Base-by-base conservation (phyloP, 2,888 invertebrate genomes). In the Drosophila austrosaltans region DNA sequence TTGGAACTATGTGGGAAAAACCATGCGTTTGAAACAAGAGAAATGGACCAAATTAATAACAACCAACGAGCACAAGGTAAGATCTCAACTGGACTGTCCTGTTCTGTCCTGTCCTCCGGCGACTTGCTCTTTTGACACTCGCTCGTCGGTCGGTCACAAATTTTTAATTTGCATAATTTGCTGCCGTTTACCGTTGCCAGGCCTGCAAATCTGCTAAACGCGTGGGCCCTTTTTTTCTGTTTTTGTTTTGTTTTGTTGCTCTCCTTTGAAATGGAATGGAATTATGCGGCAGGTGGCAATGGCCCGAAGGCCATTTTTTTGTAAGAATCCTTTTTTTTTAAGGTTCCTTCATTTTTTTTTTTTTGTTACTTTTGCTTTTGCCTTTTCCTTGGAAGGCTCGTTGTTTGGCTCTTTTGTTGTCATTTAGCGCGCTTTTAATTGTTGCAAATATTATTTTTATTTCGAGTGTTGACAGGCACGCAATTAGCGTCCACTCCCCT, bases 31-130 rank as follows among this genome's bases (percentile, higher is more conserved):
- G 10, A 90, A 90, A 60, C 83, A 81, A 63, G 90, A 90, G 48
- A 89, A 89, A 65, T 90, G 90, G 90, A 79, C 72, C 4, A 90
- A 90, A 74, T 76, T 90, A 78, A 85, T 87, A 61, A 65, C 79
- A 20, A 82, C 81, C 3, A 73, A 69, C n/a, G 82, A 84, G 12
- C 83, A 65, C 56, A 89, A 79, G 85, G 90, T 90, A 74, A 74
- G 73, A 48, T 36, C 39, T 56, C 10, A 56, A 20, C 56, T 20
- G 12, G 25, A 39, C 36, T 22, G 12, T 10, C 39, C 12, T 5
- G 10, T 30, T 1, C 36, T 36, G 8, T 36, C 36, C 10, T 10
- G 7, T 36, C 8, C 32, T 48, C 57, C 22, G 32, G 22, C 20
- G 20, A 66, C 40, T 40, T 65, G 68, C 40, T 67, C 57, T 39